Base-by-base conservation (phyloP, 2,113 vertebrate species). In the Melanotaenia duboulayi region DNA sequence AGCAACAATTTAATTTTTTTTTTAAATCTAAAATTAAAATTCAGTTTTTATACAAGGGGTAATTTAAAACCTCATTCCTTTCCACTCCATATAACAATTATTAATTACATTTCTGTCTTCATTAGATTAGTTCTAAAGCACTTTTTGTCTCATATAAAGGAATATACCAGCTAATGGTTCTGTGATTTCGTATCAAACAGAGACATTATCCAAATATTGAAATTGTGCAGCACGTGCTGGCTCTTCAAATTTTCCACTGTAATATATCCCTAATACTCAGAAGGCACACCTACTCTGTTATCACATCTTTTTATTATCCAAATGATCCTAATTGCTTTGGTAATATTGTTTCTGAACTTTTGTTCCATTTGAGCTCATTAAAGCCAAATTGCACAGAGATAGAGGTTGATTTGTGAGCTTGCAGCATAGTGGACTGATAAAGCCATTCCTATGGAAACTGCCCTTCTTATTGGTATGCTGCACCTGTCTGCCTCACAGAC, bases 391-490 rank as follows among this genome's bases (percentile, higher is more conserved):
- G 80, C 67, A 65, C 11, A 17, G 83, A 85, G 79, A 79, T 68
- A 54, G 67, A 80, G 73, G 60, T 75, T 78, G 85, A 85, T 88
- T 80, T 82, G 83, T 85, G 80, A 65, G 64, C 64, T 78, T n/a
- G 59, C 54, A 74, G 59, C 52, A 32, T 12, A 49, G 49, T 54
- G 65, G 78, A 71, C 78, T 74, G 85, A 84, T 85, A 65, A 67
- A 80, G 71, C 44, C 68, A 69, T 88, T 82, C 77, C 68, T 76
- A 64, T 60, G 55, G 78, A 84, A 87, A 75, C 82, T 23, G 49
- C 70, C 64, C 54, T 44, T n/a, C 79, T 85, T 78, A 83, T 91
- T 90, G 76, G 83, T 87, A 92, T 90, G 90, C 86, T 69, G 78
- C 73, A 81, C 76, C 75, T 79, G 83, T 68, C 77, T 56, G 61